A percentile compares a stretch with the other conserved stretches of the same genome.
phyloP scores from a whole-genome alignment of 2,888 invertebrate genomes.

The Craniophora ligustri region DNA sequence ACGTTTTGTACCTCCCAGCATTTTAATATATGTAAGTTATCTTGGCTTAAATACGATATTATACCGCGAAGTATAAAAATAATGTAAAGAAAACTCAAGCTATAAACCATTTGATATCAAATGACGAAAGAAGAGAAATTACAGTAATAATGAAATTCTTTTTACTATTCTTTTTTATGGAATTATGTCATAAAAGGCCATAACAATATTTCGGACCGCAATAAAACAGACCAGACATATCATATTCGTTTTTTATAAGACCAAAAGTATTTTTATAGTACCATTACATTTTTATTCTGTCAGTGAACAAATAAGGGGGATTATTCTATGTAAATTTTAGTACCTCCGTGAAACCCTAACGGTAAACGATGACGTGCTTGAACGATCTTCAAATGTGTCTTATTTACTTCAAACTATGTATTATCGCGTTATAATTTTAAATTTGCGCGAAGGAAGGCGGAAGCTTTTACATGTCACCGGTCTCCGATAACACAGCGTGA shows the following conservation, averaged over 20 bases:
- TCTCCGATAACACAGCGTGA: conserved; percentile 11
- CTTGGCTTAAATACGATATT: too few species aligned
- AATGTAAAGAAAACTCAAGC: not conserved
- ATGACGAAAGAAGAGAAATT: conserved; percentile 10
- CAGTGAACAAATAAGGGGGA: conserved; percentile 18
- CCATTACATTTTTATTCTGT: conserved; percentile 25
- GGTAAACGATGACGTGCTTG: conserved; percentile 15
- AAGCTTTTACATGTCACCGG: conserved; percentile 21
- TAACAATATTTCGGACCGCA: conserved; percentile 15
- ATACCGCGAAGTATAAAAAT: too few species aligned
- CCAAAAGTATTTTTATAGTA: conserved; percentile 8
- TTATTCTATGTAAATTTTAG: conserved; percentile 20
- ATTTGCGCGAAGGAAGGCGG: conserved; percentile 14
- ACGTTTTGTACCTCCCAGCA: too few species aligned
- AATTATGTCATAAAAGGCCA: conserved; percentile 7
- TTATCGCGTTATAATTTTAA: conserved; percentile 15
- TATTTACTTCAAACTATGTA: conserved; percentile 15
- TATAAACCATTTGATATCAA: not conserved
- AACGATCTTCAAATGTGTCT: conserved; percentile 11
- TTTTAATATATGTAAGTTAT: too few species aligned
- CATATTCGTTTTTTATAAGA: conserved; percentile 20
- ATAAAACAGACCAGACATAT: conserved; percentile 31
- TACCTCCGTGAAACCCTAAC: conserved; percentile 13
- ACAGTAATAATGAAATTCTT: conserved; percentile 7
- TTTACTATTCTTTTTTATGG: conserved; percentile 21